Percentiles rank a stretch among this genome's conserved stretches.
phyloP scores from a whole-genome alignment of 2,888 invertebrate genomes.

The Eurois occulta region DNA sequence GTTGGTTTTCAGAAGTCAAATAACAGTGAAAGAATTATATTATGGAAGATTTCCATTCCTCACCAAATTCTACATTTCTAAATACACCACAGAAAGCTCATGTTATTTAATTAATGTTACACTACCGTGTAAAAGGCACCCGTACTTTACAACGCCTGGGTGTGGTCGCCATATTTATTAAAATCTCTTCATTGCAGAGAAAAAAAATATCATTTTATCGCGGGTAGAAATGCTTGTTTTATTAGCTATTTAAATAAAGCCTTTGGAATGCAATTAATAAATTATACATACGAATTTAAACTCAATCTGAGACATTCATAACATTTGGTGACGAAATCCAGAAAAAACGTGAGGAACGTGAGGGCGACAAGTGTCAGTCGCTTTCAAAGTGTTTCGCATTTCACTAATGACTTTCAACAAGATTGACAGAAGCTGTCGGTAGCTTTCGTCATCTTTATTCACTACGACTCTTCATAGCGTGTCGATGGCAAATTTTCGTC shows the following conservation, averaged over 20 bases:
- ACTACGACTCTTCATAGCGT: too few relatives aligned
- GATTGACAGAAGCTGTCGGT: too few relatives aligned
- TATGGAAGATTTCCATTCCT: background rate
- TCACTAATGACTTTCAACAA: background rate
- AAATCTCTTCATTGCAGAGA: conserved; percentile 85
- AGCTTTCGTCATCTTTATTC: background rate
- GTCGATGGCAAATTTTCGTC: too few relatives aligned
- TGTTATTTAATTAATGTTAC: background rate
- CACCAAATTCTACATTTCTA: background rate
- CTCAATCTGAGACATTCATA: background rate
- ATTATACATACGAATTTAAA: background rate
- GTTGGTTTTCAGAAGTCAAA: too few relatives aligned
- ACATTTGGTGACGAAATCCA: background rate
- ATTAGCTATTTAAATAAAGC: conserved; percentile 56
- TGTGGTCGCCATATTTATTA: conserved; percentile 85
- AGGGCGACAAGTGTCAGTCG: background rate
- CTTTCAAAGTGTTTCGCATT: background rate
- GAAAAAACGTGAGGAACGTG: background rate
- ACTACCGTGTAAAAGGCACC: conserved; percentile 72
- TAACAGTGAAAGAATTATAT: too few relatives aligned
- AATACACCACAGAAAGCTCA: background rate
- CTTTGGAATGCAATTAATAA: conserved; percentile 14
- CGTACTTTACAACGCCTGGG: conserved; percentile 69
- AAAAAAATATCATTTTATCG: conserved; percentile 73
- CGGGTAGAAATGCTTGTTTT: conserved; percentile 61